Evolutionary conservation across 1,140 invertebrate species (phyloP), one percentile per base, ranked within the genome.

Genomic region (Cydia fagiglandana): DNA sequence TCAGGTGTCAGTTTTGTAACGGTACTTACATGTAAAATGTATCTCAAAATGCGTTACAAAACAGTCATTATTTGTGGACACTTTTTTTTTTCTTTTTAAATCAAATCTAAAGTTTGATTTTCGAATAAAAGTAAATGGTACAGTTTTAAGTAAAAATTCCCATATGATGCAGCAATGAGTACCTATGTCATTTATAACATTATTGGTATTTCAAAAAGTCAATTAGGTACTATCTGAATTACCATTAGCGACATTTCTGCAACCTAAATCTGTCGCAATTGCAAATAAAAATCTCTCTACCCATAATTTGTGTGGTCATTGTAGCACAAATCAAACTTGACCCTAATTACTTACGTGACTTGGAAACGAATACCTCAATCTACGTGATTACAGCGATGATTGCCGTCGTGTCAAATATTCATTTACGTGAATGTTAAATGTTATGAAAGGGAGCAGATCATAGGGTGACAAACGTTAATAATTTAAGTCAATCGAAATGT

Each of bases 311-410:
- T 38, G 30, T 34, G 64, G 66, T 38, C 66, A 70, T 24, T 61
- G n/a, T 13, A 38, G 34, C 66, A 70, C 66, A 70, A 70, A 70
- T 70, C 66, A 70, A 70, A 70, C 66, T 70, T 70, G 34, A 41
- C 66, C 66, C 66, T 70, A 70, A 70, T 70, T 70, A 70, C 66
- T 38, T 70, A 70, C 66, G 66, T 70, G 66, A 41, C 30, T 38
- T 70, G 66, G 30, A 20, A 70, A 41, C 66, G 66, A 70, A 70
- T 38, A 70, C 66, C 66, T 70, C 66, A 70, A 70, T 70, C n/a
- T 70, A 45, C 66, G 66, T 70, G 66, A 41, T 41, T 70, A 70
- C 66, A 15, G 34, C 66, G 12, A 70, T 70, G 66, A 70, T 20
- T 17, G 34, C 64, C n/a, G 64, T n/a, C 4, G 13, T 68, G 64